A percentile compares a stretch with the other conserved stretches of the same genome.
Evolutionary conservation across 1,140 invertebrate species (phyloP).

Genomic region (Papilio dardanus): DNA sequence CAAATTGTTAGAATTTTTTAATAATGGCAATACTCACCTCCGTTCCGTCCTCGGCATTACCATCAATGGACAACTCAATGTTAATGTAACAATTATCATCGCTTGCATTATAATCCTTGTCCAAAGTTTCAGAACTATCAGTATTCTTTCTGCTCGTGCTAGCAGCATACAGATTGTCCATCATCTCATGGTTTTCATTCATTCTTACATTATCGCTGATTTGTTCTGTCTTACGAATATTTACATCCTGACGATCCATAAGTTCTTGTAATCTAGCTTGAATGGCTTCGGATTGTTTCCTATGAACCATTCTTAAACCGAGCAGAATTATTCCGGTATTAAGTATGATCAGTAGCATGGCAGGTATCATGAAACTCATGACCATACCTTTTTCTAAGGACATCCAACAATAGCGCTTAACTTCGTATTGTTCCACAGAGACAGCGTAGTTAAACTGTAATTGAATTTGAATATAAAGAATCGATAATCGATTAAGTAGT

Average conservation of each 20-base stretch:
- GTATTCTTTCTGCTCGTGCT: conserved; percentile 72
- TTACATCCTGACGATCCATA: conserved; percentile 71
- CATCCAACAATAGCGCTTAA: conserved; percentile 88
- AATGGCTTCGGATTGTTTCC: conserved; percentile 69
- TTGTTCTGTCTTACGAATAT: conserved; percentile 66
- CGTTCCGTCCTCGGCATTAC: conserved; percentile 53
- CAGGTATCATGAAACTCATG: conserved; percentile 87
- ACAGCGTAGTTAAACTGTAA: conserved; percentile 84
- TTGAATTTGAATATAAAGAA: conserved; percentile 25
- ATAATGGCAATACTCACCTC: conserved; percentile 55
- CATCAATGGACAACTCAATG: conserved; percentile 48
- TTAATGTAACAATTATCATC: conserved; percentile 67
- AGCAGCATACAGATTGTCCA: conserved; percentile 67
- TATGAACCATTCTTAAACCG: conserved; percentile 71
- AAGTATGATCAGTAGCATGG: conserved; percentile 85
- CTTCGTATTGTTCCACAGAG: conserved; percentile 87
- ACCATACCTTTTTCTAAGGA: conserved; percentile 88
- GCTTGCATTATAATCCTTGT: conserved; percentile 67
- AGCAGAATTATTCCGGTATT: conserved; percentile 81
- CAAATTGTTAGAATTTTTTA: conserved; percentile 29
- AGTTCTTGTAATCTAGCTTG: conserved; percentile 72
- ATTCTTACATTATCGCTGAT: conserved; percentile 48
- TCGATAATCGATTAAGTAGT: neutral
- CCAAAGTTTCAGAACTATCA: conserved; percentile 71
- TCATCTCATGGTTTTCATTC: conserved; percentile 63